Base-by-base conservation (phyloP, 2,797 vertebrate species). In the Echiichthys vipera region DNA sequence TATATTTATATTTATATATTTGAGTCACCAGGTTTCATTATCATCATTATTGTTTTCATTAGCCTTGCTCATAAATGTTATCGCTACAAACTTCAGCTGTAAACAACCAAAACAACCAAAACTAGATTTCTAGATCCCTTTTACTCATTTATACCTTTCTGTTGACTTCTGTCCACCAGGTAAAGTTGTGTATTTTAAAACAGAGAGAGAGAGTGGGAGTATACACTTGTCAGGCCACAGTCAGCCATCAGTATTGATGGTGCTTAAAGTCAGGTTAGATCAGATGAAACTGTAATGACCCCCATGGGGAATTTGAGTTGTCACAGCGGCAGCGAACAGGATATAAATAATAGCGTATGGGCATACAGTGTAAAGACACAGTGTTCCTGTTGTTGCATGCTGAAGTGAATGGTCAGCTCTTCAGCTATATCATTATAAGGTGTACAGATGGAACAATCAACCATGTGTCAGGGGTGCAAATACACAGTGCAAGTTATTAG, bases 241-340 rank as follows among this genome's bases (percentile, higher is more conserved):
- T 22, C 54, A 55, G 56, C 25, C 54, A 55, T 80, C 34, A 62
- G 59, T 76, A 71, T 17, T 2, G 0, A 43, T 39, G 25, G 30
- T 69, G 20, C 57, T 69, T 81, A 36, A 12, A 73, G 65, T 75
- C 46, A 47, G 55, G n/a, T 18, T 22, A 25, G 43, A 78, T 80
- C 49, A 78, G 57, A 81, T 65, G 57, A 39, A 82, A 80, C 2
- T 70, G 29, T 53, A 76, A 90, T 69, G 70, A 54, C 66, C 29
- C 71, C 50, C 67, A 39, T 17, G 63, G 77, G 79, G 70, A 56
- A 73, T 81, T 34, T 64, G 7, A 47, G 6, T 65, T 49, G 62
- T 80, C 65, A 58, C 51, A 42, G 63, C 59, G 30, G 62, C 50
- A 47, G 45, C 62, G 45, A 63, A 37, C 34, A 12, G 13, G 27